phyloP scores from a whole-genome alignment of 2,888 invertebrate genomes.

The Koerneria pararmatus region DNA sequence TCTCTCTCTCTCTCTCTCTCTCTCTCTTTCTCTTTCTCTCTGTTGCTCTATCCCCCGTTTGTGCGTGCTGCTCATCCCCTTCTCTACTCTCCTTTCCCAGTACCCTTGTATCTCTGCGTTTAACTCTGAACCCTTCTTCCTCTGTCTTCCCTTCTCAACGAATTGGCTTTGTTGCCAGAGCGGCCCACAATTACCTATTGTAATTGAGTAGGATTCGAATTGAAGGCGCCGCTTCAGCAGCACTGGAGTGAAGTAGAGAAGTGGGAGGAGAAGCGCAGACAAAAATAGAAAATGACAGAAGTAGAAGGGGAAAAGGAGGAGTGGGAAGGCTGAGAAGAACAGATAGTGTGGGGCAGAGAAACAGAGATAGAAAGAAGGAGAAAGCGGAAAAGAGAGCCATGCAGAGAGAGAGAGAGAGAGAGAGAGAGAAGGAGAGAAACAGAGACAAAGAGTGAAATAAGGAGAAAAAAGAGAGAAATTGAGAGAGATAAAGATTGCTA shows the following conservation, averaged over 20 bases:
- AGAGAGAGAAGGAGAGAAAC: no score
- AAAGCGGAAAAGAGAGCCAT: not conserved
- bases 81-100: no score
- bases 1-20: constrained; percentile 5
- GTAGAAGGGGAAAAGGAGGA: no score
- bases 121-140: no score
- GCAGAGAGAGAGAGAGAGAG: not conserved
- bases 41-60: no score
- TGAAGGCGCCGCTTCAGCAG: constrained; percentile 10
- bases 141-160: constrained; percentile 15
- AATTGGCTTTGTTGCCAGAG: constrained; percentile 44
- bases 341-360: constrained; percentile 1
- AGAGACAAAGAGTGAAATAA: constrained; percentile 1
- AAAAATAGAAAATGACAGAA: not conserved
- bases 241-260: not conserved
- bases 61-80: no score
- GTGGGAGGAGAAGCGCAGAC: constrained; percentile 4
- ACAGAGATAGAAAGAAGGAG: not conserved
- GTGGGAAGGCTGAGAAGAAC: not conserved
- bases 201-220: constrained; percentile 37
- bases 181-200: constrained; percentile 45
- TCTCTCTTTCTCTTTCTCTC: constrained; percentile 1
- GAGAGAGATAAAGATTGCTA: not conserved
- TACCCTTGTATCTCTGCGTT: no score
- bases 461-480: not conserved